phyloP scores from a whole-genome alignment of 2,797 vertebrate species.

The Mormyrus hasselquistii region DNA sequence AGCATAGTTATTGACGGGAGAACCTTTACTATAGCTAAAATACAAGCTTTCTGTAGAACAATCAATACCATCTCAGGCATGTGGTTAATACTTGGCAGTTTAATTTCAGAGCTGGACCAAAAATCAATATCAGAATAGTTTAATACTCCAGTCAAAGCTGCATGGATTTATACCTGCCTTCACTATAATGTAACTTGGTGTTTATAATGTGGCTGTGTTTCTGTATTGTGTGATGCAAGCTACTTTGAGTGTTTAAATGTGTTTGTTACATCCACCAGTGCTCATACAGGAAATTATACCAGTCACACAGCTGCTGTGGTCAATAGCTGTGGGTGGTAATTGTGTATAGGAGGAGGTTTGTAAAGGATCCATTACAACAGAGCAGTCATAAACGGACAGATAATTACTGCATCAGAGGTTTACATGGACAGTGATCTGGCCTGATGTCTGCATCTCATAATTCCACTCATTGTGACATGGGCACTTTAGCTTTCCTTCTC shows the following conservation, averaged over 20 bases:
- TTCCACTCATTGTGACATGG: not conserved
- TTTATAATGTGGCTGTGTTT: not conserved
- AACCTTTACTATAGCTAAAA: not conserved
- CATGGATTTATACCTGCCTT: not conserved
- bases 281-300: not conserved
- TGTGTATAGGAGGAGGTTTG: slow-evolving; percentile 1
- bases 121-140: slow-evolving; percentile 12
- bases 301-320: not conserved
- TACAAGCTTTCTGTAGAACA: not conserved
- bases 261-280: not conserved
- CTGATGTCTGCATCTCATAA: not conserved
- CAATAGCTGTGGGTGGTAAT: slow-evolving; percentile 5
- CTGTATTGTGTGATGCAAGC: not conserved
- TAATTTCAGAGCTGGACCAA: not conserved
- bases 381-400: not conserved
- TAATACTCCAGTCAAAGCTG: not conserved
- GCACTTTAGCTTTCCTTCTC: not conserved
- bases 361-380: slow-evolving; percentile 9
- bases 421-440: not conserved
- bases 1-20: not conserved
- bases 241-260: not conserved
- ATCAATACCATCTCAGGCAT: not conserved
- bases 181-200: not conserved
- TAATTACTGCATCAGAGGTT: slow-evolving; percentile 10
- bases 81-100: slow-evolving; percentile 7